phyloP scores from a whole-genome alignment of 2,113 vertebrate genomes.

The Osmerus eperlanus region DNA sequence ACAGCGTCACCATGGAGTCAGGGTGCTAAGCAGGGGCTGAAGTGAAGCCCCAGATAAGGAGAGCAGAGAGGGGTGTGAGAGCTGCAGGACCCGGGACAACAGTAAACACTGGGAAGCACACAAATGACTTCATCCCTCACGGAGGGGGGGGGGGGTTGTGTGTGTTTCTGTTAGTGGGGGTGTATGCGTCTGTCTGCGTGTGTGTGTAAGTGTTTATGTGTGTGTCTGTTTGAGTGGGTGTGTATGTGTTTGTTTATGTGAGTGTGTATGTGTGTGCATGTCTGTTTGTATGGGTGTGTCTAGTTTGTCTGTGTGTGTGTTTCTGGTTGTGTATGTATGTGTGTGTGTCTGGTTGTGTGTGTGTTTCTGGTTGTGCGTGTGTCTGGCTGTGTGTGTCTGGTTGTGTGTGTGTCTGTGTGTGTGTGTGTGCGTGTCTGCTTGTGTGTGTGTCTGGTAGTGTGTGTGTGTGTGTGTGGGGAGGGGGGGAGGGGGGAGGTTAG shows the following conservation, averaged over 20 bases:
- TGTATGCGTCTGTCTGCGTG: neutral
- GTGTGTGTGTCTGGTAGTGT: neutral
- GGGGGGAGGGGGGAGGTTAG: neutral
- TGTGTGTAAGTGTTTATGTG: neutral
- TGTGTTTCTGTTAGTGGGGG: neutral
- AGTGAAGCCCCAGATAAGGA: conserved; percentile 7
- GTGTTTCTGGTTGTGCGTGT: neutral
- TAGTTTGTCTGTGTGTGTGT: neutral
- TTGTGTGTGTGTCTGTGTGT: neutral
- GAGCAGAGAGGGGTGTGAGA: neutral
- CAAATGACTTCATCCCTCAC: conserved; percentile 20
- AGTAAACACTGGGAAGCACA: conserved; percentile 33
- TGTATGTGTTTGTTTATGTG: too few relatives aligned
- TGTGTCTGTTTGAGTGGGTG: too few relatives aligned
- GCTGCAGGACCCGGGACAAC: neutral
- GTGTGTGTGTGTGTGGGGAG: neutral
- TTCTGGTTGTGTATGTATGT: neutral
- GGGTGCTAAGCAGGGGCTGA: neutral
- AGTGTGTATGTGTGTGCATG: neutral
- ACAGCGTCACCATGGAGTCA: too few relatives aligned
- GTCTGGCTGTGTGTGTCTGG: neutral
- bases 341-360: conserved; percentile 1
- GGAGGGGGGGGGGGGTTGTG: neutral
- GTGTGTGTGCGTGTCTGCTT: neutral
- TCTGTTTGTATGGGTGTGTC: neutral